Conservation (phyloP, 2,797 vertebrate species). For the Pipistrellus pipistrellus region DNA sequence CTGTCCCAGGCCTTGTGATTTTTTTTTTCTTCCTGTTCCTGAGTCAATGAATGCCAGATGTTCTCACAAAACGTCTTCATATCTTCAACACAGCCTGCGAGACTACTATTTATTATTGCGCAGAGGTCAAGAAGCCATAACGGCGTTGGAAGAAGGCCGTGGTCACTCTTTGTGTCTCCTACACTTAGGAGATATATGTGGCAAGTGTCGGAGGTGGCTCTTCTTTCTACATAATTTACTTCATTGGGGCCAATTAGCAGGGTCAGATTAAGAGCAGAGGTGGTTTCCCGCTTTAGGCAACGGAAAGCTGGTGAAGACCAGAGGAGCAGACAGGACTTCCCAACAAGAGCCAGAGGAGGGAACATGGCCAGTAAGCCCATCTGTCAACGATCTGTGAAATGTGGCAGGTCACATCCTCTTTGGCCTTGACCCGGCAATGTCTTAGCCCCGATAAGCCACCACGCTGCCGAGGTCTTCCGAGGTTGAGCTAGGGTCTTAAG, state of each 20-base stretch:
- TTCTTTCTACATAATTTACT: constrained; percentile 73
- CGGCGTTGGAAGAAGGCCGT: constrained; percentile 81
- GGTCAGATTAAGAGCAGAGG: constrained; percentile 78
- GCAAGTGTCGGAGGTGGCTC: constrained; percentile 44
- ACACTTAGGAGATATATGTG: constrained; percentile 50
- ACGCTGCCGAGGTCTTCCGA: not conserved
- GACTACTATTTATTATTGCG: constrained; percentile 83
- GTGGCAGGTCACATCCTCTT: constrained; percentile 15
- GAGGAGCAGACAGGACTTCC: constrained; percentile 62
- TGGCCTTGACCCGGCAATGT: constrained; percentile 42
- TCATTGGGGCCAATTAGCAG: constrained; percentile 77
- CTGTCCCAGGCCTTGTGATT: constrained; percentile 82
- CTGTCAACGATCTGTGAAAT: constrained; percentile 15
- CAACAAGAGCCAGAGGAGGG: constrained; percentile 10
- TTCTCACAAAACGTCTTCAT: constrained; percentile 84
- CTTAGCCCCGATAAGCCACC: constrained; percentile 35
- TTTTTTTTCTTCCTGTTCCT: constrained; percentile 80
- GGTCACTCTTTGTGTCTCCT: constrained; percentile 72
- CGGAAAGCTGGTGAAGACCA: constrained; percentile 61
- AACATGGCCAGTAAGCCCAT: not conserved
- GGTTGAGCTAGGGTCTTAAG: constrained; percentile 19
- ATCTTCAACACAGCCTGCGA: constrained; percentile 73
- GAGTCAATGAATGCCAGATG: constrained; percentile 88
- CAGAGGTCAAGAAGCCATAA: constrained; percentile 78
- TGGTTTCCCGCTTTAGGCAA: constrained; percentile 63